Base-by-base conservation (phyloP, 2,888 invertebrate genomes). In the Pollenia griseotomentosa region DNA sequence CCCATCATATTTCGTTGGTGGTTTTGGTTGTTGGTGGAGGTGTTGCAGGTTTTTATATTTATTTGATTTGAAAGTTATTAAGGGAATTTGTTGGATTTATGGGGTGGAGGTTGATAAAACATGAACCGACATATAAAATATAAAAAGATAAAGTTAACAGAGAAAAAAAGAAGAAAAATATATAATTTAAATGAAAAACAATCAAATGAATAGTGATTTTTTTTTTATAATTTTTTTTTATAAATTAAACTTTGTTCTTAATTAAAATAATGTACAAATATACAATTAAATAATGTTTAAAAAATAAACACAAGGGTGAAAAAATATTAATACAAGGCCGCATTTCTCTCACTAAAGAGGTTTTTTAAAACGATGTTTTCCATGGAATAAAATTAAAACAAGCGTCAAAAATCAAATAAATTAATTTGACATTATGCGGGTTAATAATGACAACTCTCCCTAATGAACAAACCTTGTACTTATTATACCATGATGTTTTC, bases 1-100 rank as follows among this genome's bases (percentile, higher is more conserved):
- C 78, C 83, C 87, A 81, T 87, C 84, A 87, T 33, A 46, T 78
- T 73, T 73, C 88, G 83, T 70, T 87, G 78, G 73, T 71, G 48
- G 71, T 71, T 80, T 83, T 71, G 78, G 70, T 86, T 68, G 86
- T 59, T 81, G 78, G 68, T 73, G 61, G 40, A 66, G 51, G 66
- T 79, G 59, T 53, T 73, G 80, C 79, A 81, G 63, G 55, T 84
- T 79, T 42, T 55, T 57, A 48, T 84, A 79, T 48, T 55, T 57
- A 68, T 73, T 51, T 71, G 7, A 44, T 74, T 68, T 55, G 57
- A 57, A 57, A 70, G 57, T 59, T 61, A 68, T 77, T 48, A 75
- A 74, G 88, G 75, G 65, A 57, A 66, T 79, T 78, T 68, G 78
- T 70, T 79, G 55, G 68, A 79, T 51, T 57, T 82, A 48, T 79